Evolutionary conservation across 64 coral and sea anemone genomes (phyloP).

Genomic region (Anthopleura sola): DNA sequence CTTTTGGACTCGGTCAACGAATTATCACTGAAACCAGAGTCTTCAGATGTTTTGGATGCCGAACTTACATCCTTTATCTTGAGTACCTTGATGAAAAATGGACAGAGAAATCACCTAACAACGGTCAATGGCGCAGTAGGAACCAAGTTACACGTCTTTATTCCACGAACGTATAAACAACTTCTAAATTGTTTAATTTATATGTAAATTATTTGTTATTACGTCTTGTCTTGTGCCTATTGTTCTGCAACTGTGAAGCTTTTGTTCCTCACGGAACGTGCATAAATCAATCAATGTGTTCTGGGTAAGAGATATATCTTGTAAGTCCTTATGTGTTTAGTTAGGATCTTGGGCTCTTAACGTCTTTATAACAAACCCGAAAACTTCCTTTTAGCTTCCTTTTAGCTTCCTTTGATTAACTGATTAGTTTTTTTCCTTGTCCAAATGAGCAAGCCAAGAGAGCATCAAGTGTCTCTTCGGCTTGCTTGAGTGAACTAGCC

Average conservation of each 20-base stretch:
- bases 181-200: conserved; percentile 16
- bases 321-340: neutral
- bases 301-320: neutral
- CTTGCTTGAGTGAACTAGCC: neutral
- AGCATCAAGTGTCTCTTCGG: neutral
- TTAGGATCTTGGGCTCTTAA: neutral
- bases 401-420: neutral
- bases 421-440: neutral
- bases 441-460: neutral
- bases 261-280: neutral
- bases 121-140: neutral
- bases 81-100: neutral
- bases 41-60: neutral
- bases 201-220: conserved; percentile 27
- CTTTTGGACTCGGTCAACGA: neutral
- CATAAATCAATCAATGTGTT: neutral
- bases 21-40: neutral
- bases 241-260: neutral
- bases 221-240: conserved; percentile 3
- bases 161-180: conserved; percentile 11
- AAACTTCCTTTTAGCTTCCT: neutral
- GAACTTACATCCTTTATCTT: neutral
- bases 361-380: neutral
- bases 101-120: neutral
- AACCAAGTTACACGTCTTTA: neutral